A percentile compares a stretch with the other conserved stretches of the same genome.
These are phyloP conservation scores for Sericinus montela DNA, from an alignment of 2,888 invertebrate species.

Conservation along the genomic window DNA sequence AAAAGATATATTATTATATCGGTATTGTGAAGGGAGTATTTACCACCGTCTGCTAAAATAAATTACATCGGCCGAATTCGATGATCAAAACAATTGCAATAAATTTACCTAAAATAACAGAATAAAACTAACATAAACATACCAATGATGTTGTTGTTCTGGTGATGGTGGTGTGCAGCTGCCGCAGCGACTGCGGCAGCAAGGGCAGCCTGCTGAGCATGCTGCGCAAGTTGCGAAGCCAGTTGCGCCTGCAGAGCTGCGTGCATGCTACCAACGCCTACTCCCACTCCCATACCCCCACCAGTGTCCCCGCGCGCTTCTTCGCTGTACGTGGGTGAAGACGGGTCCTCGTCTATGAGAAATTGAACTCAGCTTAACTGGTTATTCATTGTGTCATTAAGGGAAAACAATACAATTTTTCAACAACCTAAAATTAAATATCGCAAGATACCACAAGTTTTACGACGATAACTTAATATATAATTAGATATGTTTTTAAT, in stretches of 20 bases:
- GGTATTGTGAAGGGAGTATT: too few relatives aligned
- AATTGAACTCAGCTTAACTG: not conserved
- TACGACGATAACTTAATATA: too few relatives aligned
- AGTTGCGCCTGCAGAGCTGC: conserved; percentile 81
- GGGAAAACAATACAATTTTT: too few relatives aligned
- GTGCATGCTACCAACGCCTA: conserved; percentile 43
- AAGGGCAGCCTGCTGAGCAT: conserved; percentile 76
- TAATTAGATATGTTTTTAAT: too few relatives aligned
- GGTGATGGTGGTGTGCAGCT: conserved; percentile 80
- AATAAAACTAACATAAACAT: conserved; percentile 47
- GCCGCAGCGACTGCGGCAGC: conserved; percentile 80
- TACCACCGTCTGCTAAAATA: too few relatives aligned
- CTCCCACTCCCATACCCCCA: conserved; percentile 36
- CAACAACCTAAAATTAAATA: too few relatives aligned
- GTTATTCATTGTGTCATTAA: too few relatives aligned
- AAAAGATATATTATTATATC: too few relatives aligned
- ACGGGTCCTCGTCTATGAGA: conserved; percentile 66
- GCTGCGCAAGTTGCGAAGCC: conserved; percentile 80
- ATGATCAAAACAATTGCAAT: too few relatives aligned
- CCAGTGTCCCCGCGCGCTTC: conserved; percentile 57
- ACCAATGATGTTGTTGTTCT: conserved; percentile 80
- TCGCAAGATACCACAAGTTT: too few relatives aligned
- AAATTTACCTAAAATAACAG: too few relatives aligned
- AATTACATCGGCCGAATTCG: too few relatives aligned
- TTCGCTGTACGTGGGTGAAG: conserved; percentile 64